Conservation (phyloP, 1,140 invertebrate species). For the Marisa cornuarietis region DNA sequence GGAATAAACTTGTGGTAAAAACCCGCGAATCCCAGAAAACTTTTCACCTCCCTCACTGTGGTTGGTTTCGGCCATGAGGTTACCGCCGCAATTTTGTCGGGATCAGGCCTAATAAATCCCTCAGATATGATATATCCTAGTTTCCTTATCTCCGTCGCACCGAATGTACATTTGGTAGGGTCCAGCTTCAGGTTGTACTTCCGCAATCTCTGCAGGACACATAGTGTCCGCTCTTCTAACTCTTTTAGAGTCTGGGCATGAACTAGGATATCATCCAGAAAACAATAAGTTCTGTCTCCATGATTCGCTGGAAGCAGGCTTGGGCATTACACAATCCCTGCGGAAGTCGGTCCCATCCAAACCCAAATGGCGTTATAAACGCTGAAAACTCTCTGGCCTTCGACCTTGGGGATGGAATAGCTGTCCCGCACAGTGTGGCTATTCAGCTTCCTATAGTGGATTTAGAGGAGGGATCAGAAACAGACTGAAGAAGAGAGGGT, state of each 20-base stretch:
- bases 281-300: conserved; percentile 8
- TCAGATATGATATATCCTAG: not conserved
- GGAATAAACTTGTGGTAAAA: not conserved
- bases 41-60: not conserved
- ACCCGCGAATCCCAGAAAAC: not conserved
- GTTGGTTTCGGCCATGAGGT: not conserved
- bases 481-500: too few relatives aligned
- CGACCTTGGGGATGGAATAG: too few relatives aligned
- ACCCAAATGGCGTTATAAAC: conserved; percentile 13
- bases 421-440: too few relatives aligned
- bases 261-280: not conserved
- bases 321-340: too few relatives aligned
- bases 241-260: not conserved
- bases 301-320: not conserved
- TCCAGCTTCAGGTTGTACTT: not conserved
- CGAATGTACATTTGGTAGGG: not conserved
- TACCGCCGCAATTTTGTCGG: not conserved
- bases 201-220: not conserved
- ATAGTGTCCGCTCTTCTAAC: not conserved
- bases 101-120: not conserved
- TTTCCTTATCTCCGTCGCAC: not conserved
- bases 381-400: not conserved
- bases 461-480: too few relatives aligned
- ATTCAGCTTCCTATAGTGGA: not conserved
- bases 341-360: not conserved